Conservation (phyloP, 2,888 invertebrate species). For the Drosophila koepferae region DNA sequence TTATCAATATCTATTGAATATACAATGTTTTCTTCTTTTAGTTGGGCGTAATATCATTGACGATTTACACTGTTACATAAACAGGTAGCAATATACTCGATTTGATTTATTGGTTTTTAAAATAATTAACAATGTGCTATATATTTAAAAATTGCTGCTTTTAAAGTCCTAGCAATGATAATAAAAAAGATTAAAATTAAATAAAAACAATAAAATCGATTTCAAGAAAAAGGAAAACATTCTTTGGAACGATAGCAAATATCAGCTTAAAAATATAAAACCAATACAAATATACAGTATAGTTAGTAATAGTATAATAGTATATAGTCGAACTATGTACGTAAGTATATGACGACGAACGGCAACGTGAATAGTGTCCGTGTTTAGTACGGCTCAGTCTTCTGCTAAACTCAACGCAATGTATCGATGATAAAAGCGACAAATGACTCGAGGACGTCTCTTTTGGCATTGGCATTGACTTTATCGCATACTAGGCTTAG, state of each 20-base stretch:
- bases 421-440: constrained; percentile 39
- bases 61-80: constrained; percentile 59
- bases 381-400: constrained; percentile 69
- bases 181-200: constrained; percentile 39
- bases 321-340: constrained; percentile 44
- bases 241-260: constrained; percentile 72
- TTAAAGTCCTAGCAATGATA: constrained; percentile 48
- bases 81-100: constrained; percentile 35
- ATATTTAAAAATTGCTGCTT: constrained; percentile 55
- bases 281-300: constrained; percentile 29
- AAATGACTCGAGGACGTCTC: constrained; percentile 47
- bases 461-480: constrained; percentile 41
- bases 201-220: constrained; percentile 47
- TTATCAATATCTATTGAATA: constrained; percentile 65
- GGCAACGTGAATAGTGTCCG: constrained; percentile 77
- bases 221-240: constrained; percentile 34
- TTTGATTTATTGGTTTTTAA: constrained; percentile 50
- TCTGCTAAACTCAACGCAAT: constrained; percentile 74
- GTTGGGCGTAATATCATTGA: constrained; percentile 66
- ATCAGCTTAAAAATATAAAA: constrained; percentile 60
- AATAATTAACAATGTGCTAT: constrained; percentile 59
- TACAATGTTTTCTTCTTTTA: constrained; percentile 40
- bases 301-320: constrained; percentile 29
- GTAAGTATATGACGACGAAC: constrained; percentile 65
- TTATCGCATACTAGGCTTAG: constrained; percentile 62